phyloP scores from a whole-genome alignment of 2,888 invertebrate species.

The Nephrotoma appendiculata region DNA sequence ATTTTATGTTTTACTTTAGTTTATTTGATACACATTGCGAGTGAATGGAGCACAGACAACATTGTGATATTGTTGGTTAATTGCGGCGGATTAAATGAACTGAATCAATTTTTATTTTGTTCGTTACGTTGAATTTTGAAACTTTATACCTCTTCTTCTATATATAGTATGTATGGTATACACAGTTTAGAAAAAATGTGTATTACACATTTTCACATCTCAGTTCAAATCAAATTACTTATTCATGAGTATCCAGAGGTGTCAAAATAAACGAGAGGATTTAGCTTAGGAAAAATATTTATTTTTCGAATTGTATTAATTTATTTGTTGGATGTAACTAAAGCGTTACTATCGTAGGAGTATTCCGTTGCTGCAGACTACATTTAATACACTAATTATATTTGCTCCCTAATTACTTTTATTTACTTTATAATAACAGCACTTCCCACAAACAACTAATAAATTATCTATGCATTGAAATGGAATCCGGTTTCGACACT shows the following conservation, averaged over 20 bases:
- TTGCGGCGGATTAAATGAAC: background rate
- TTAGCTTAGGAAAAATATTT: background rate
- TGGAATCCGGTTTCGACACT: too few species aligned
- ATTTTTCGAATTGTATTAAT: background rate
- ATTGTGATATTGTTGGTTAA: background rate
- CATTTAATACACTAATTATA: too few species aligned
- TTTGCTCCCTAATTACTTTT: too few species aligned
- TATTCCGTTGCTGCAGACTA: background rate
- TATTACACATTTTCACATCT: background rate
- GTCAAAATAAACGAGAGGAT: background rate
- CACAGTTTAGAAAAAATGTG: background rate
- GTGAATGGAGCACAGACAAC: background rate
- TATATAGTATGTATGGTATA: background rate
- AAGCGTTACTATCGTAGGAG: background rate
- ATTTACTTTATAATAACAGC: too few species aligned
- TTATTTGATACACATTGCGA: background rate
- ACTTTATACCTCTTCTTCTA: background rate
- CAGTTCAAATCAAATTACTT: background rate
- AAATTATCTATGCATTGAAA: too few species aligned
- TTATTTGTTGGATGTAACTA: background rate
- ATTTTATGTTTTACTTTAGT: background rate
- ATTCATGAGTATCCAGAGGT: background rate
- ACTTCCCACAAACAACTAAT: too few species aligned
- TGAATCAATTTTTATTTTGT: background rate
- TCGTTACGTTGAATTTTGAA: background rate